These are phyloP conservation scores for Limnephilus marmoratus DNA, from an alignment of 2,888 invertebrate genomes.

Conservation along the genomic window DNA sequence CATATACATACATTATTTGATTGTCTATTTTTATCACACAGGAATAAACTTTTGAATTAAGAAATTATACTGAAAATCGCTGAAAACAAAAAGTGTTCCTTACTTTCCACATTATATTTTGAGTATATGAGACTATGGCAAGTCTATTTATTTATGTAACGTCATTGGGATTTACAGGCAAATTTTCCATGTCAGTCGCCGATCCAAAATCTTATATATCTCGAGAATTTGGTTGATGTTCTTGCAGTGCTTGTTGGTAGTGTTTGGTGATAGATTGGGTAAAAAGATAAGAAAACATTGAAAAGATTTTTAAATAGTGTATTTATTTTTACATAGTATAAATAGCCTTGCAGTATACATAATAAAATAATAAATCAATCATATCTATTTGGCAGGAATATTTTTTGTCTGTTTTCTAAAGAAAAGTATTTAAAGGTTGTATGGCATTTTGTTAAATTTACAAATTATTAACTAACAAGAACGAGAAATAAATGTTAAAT, in stretches of 20 bases:
- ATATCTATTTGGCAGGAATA: constrained; percentile 63
- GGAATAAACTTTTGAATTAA: too few relatives aligned
- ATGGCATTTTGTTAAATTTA: constrained; percentile 58
- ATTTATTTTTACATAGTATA: constrained; percentile 60
- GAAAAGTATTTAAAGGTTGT: constrained; percentile 55
- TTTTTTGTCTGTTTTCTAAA: constrained; percentile 58
- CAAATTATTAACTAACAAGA: constrained; percentile 56
- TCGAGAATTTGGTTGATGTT: neutral
- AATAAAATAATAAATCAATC: constrained; percentile 59
- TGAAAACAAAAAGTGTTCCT: too few relatives aligned
- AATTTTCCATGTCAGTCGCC: too few relatives aligned
- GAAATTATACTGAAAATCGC: too few relatives aligned
- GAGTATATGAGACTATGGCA: too few relatives aligned
- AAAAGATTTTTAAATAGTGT: constrained; percentile 47
- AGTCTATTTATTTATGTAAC: too few relatives aligned
- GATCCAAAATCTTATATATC: neutral
- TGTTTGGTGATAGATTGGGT: neutral
- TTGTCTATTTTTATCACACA: too few relatives aligned
- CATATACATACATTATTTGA: too few relatives aligned
- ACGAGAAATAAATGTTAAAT: constrained; percentile 55
- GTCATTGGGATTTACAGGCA: too few relatives aligned
- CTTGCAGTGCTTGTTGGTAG: neutral
- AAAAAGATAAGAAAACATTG: neutral
- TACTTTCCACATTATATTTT: too few relatives aligned
- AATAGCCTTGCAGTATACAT: constrained; percentile 58